Conservation (phyloP, 1,140 invertebrate species). For the Portunus trituberculatus region DNA sequence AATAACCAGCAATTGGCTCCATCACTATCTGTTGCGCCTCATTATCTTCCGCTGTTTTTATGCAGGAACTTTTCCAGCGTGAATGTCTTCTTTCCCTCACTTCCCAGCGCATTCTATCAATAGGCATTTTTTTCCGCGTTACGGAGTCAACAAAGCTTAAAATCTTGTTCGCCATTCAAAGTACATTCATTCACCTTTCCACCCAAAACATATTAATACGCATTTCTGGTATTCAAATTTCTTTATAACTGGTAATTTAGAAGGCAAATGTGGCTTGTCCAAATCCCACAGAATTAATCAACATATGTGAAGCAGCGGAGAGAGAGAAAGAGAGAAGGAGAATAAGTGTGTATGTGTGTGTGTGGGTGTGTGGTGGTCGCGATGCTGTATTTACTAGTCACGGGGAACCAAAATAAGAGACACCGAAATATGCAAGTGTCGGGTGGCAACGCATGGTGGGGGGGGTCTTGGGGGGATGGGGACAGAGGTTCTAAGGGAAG, state of each 20-base stretch:
- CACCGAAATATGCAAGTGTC: too few species aligned
- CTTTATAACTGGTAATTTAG: not conserved
- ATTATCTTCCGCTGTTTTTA: not conserved
- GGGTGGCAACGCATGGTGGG: too few species aligned
- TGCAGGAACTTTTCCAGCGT: not conserved
- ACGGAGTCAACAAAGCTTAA: not conserved
- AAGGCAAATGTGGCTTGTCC: not conserved
- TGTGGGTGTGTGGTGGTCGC: too few species aligned
- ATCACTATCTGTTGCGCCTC: not conserved
- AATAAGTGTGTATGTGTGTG: too few species aligned
- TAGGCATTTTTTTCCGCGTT: not conserved
- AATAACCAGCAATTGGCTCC: not conserved
- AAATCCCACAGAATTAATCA: not conserved
- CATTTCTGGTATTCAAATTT: conserved; percentile 4
- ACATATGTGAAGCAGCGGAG: not conserved
- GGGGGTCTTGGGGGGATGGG: too few species aligned
- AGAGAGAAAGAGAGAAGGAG: not conserved
- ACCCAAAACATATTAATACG: not conserved
- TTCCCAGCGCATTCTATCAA: not conserved
- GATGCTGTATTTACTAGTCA: too few species aligned
- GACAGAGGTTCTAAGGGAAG: too few species aligned
- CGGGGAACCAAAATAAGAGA: too few species aligned
- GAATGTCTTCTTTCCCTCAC: not conserved
- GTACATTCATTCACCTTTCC: not conserved
- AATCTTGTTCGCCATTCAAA: not conserved